Base-by-base conservation (phyloP, 2,797 vertebrate species). In the Dendrocincla fuliginosa region DNA sequence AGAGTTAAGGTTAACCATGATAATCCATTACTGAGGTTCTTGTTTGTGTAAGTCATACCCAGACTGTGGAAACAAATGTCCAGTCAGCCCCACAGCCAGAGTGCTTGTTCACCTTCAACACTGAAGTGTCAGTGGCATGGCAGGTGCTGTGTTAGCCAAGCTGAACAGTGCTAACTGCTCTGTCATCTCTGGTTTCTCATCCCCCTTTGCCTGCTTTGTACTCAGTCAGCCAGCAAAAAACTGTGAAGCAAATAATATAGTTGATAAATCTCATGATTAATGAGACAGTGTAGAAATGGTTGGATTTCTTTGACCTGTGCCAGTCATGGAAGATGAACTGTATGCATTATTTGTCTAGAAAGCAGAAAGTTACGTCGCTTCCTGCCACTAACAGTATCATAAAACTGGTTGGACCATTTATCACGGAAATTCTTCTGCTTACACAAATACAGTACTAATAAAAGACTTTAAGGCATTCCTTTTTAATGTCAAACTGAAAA, bases 111-210 rank as follows among this genome's bases (percentile, higher is more conserved):
- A 32, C 16, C 7, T 70, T 63, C 14, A 28, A 13, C 15, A 28
- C 10, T 49, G 27, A 80, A 70, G 24, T 42, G 19, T 13, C 9
- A 33, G 13, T 2, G 0, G 3, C 19, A 39, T 2, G 3, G 13
- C 11, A 74, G 32, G 4, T 56, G 18, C 2, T 33, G 9, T 3
- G 5, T 18, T 63, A 84, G 16, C 10, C 11, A 49, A 50, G 18
- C 0, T 12, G 23, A 71, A 57, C 69, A 83, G 1, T 33, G 5
- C 37, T 39, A 39, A 25, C 24, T 44, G 10, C 30, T 75, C 22
- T 9, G 3, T 27, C 20, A 76, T 9, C 13, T 76, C 37, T 63
- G 32, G 2, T 24, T 84, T 73, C 56, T 68, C 11, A 19, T n/a
- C 13, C 3, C 1, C 2, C 3, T 27, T 39, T 74, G 4, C 18